These are phyloP conservation scores for Machimus rusticus DNA, from an alignment of 2,888 invertebrate genomes.

Conservation along the genomic window DNA sequence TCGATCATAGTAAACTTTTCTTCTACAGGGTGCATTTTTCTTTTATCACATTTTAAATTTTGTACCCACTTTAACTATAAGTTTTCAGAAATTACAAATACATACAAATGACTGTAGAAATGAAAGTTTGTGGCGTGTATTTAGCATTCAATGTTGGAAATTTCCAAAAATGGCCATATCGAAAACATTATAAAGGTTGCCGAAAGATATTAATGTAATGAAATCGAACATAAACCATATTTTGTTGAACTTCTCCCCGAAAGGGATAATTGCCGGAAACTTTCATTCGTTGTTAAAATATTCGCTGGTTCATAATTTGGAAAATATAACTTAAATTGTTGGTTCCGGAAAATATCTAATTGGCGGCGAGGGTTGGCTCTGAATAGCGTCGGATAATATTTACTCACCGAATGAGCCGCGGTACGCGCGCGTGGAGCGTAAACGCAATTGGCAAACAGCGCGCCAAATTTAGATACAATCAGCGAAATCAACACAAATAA, in stretches of 20 bases:
- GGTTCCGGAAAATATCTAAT: background rate
- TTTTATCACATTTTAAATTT: too few species aligned
- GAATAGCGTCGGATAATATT: background rate
- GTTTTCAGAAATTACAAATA: too few species aligned
- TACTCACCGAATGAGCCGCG: background rate
- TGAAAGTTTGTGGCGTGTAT: too few species aligned
- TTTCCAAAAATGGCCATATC: background rate
- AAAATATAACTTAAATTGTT: background rate
- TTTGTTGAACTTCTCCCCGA: background rate
- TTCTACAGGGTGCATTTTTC: too few species aligned
- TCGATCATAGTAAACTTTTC: too few species aligned
- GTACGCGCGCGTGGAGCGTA: background rate
- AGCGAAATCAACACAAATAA: background rate
- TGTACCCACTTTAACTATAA: too few species aligned
- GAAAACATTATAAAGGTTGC: background rate
- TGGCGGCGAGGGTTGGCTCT: background rate
- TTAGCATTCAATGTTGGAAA: background rate
- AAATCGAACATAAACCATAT: background rate
- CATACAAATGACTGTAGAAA: too few species aligned
- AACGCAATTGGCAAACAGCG: conserved; percentile 6
- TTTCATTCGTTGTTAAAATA: background rate
- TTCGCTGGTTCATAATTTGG: background rate
- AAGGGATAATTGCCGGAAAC: background rate
- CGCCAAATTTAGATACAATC: background rate
- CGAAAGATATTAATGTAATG: too few species aligned